A percentile compares a stretch with the other conserved stretches of the same genome.
These are phyloP conservation scores for Coelopa frigida DNA, from an alignment of 1,140 invertebrate genomes.

Conservation along the genomic window DNA sequence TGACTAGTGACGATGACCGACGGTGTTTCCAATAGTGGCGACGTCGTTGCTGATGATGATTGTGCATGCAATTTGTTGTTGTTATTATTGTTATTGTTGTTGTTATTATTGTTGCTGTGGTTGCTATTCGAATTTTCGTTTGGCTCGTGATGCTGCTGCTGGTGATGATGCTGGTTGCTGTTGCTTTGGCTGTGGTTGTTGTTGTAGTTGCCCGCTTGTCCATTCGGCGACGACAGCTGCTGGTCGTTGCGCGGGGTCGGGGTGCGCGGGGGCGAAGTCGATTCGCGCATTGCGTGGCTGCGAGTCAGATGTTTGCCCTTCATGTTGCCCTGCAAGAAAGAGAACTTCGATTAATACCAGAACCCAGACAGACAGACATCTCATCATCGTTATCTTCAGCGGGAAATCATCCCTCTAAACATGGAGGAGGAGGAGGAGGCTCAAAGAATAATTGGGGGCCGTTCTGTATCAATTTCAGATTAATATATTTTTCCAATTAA, in stretches of 20 bases:
- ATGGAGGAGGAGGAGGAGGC: no score
- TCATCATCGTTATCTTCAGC: no score
- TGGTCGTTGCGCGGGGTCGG: conserved; percentile 47
- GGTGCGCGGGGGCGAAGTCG: conserved; percentile 73
- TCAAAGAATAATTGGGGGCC: no score
- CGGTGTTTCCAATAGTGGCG: conserved; percentile 46
- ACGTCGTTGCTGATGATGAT: conserved; percentile 27
- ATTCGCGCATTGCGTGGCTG: conserved; percentile 82
- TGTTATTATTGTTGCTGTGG: conserved; percentile 31
- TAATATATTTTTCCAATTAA: no score
- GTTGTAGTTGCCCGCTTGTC: conserved; percentile 25
- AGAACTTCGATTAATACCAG: neutral
- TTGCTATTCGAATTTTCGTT: conserved; percentile 21
- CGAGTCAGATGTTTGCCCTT: conserved; percentile 78
- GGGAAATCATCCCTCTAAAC: no score
- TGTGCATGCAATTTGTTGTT: conserved; percentile 23
- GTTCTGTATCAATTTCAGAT: no score
- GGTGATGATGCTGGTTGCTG: conserved; percentile 27
- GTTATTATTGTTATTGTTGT: conserved; percentile 34
- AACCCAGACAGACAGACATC: neutral
- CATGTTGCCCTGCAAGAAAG: conserved; percentile 51
- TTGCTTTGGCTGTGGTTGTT: conserved; percentile 27
- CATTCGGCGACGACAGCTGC: conserved; percentile 23
- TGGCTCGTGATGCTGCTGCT: conserved; percentile 12
- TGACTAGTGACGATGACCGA: conserved; percentile 42